A percentile compares a stretch with the other conserved stretches of the same genome.
phyloP scores from a whole-genome alignment of 2,113 vertebrate genomes.

The Montifringilla adamsi region DNA sequence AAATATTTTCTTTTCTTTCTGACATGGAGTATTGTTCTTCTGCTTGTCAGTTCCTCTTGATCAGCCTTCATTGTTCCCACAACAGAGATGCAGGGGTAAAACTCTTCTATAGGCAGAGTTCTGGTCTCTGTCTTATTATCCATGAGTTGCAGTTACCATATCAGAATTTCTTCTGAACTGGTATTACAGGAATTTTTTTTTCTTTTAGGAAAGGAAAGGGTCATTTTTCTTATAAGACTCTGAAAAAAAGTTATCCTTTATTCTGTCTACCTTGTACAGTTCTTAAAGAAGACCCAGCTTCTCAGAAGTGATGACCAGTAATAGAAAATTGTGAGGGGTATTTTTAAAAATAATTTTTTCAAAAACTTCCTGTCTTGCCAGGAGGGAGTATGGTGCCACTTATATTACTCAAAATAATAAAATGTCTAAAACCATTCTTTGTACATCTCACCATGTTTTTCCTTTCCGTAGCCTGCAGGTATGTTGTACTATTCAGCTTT shows the following conservation, averaged over 20 bases:
- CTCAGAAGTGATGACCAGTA: not conserved
- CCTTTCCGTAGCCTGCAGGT: not conserved
- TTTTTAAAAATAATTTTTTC: not conserved
- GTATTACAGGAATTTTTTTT: not conserved
- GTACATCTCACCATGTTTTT: not conserved
- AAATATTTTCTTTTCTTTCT: not conserved
- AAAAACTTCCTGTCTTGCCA: not conserved
- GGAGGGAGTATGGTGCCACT: not conserved
- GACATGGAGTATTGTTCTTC: not conserved
- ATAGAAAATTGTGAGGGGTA: not conserved
- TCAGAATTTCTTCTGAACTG: not conserved
- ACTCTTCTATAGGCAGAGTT: not conserved
- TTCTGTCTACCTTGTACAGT: not conserved
- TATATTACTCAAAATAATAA: not conserved
- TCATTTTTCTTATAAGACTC: not conserved
- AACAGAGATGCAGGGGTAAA: not conserved
- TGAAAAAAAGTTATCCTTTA: not conserved
- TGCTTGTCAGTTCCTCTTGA: not conserved
- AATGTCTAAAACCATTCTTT: not conserved
- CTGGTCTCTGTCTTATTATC: not conserved
- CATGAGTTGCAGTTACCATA: not conserved
- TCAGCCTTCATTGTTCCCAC: not conserved
- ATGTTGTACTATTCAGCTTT: not conserved
- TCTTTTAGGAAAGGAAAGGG: not conserved
- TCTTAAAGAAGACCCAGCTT: not conserved